phyloP scores from a whole-genome alignment of 1,140 invertebrate genomes.

The Bombus pascuorum region DNA sequence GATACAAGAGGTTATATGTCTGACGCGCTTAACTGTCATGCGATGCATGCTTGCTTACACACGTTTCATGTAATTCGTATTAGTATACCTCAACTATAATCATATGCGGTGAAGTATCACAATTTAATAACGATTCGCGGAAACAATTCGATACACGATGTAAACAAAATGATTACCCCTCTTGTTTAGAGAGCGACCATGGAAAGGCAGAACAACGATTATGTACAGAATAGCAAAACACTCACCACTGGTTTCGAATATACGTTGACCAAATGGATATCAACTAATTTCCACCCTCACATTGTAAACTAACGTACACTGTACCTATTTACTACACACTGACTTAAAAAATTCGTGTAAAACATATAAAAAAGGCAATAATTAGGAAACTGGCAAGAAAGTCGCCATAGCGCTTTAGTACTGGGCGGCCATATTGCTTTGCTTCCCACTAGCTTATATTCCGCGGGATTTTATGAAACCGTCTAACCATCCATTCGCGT shows the following conservation, averaged over 20 bases:
- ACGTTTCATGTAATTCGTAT: slow-evolving; percentile 18
- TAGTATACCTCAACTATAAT: background rate
- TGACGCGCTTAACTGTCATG: slow-evolving; percentile 32
- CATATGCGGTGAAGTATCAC: background rate
- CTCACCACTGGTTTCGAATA: slow-evolving; percentile 66
- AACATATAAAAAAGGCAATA: slow-evolving; percentile 74
- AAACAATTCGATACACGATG: background rate
- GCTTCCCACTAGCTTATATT: slow-evolving; percentile 18
- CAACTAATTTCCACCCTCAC: slow-evolving; percentile 44
- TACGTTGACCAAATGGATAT: slow-evolving; percentile 26
- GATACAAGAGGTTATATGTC: slow-evolving; percentile 48
- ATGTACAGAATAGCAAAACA: slow-evolving; percentile 53
- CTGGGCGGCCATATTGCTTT: slow-evolving; percentile 77
- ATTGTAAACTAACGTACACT: slow-evolving; percentile 61
- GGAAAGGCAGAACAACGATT: slow-evolving; percentile 53
- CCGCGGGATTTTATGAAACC: background rate
- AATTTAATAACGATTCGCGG: background rate
- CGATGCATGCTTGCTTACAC: slow-evolving; percentile 24
- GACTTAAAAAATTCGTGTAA: slow-evolving; percentile 69
- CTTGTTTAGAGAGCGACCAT: slow-evolving; percentile 51
- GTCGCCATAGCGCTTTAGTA: slow-evolving; percentile 77
- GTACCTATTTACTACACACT: slow-evolving; percentile 57
- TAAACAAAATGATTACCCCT: slow-evolving; percentile 65
- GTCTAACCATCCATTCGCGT: background rate
- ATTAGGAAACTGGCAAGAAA: slow-evolving; percentile 75